A percentile compares a stretch with the other conserved stretches of the same genome.
Evolutionary conservation across 2,113 vertebrate species (phyloP).

Genomic region (Grallaria varia): DNA sequence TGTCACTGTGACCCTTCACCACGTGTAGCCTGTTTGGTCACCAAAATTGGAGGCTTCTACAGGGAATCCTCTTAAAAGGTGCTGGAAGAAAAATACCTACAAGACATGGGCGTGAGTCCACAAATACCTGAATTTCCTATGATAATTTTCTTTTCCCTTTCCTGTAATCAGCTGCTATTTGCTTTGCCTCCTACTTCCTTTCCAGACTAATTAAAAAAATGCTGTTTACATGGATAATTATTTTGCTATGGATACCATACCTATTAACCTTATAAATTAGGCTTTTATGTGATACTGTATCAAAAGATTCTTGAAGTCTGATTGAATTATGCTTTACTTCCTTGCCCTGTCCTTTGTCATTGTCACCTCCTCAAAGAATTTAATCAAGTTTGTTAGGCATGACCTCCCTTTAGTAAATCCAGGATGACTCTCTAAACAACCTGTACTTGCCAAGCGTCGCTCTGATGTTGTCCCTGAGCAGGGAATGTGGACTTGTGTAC

Average conservation of each 20-base stretch:
- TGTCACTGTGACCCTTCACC: neutral
- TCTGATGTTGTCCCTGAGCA: neutral
- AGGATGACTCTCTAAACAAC: slow-evolving; percentile 8
- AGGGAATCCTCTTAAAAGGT: neutral
- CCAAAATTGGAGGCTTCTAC: neutral
- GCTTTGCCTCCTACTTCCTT: neutral
- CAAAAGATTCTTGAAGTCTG: slow-evolving; percentile 61
- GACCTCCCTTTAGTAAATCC: slow-evolving; percentile 24
- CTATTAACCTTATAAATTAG: slow-evolving; percentile 65
- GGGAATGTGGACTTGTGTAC: neutral
- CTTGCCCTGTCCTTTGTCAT: slow-evolving; percentile 43
- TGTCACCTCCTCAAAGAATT: slow-evolving; percentile 54
- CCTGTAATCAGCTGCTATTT: neutral
- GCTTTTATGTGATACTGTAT: slow-evolving; percentile 58
- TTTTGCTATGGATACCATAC: slow-evolving; percentile 11
- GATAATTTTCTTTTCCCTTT: neutral
- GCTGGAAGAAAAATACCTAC: neutral
- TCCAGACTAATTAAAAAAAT: slow-evolving; percentile 11
- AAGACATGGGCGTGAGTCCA: neutral
- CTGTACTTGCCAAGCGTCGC: neutral
- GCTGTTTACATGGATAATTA: slow-evolving; percentile 42
- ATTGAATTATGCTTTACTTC: slow-evolving; percentile 56
- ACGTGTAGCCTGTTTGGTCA: neutral
- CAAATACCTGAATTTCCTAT: neutral
- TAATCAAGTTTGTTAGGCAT: slow-evolving; percentile 63